These are phyloP conservation scores for Melanitta fusca DNA, from an alignment of 2,797 vertebrate genomes.

Conservation along the genomic window DNA sequence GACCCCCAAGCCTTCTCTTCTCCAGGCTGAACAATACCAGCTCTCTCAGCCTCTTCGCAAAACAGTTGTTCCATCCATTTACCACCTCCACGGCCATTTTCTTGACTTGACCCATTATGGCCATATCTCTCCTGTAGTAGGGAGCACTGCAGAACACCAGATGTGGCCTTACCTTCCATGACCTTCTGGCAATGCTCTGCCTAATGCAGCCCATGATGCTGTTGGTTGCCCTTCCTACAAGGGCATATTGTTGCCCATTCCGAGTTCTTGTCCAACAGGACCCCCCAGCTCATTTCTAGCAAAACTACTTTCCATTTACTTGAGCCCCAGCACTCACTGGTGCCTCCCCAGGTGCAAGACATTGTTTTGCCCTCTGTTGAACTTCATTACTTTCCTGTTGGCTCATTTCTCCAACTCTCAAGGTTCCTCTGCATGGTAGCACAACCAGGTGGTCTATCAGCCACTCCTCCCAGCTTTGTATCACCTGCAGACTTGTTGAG, in stretches of 20 bases:
- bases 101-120: background rate
- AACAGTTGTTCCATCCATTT: background rate
- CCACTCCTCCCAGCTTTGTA: background rate
- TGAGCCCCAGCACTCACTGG: background rate
- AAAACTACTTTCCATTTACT: background rate
- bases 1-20: background rate
- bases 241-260: background rate
- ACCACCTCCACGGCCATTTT: background rate
- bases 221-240: background rate
- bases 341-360: background rate
- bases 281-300: background rate
- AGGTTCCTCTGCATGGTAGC: background rate
- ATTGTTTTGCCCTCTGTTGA: background rate
- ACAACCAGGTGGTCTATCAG: background rate
- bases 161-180: background rate
- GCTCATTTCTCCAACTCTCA: background rate
- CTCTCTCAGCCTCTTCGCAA: background rate
- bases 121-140: background rate
- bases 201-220: background rate
- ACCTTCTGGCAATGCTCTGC: background rate
- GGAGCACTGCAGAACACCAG: background rate
- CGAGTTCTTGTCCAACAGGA: background rate
- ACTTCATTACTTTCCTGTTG: background rate
- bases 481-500: background rate
- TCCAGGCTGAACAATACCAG: background rate